phyloP scores from a whole-genome alignment of 2,113 vertebrate species.

The Hipposideros armiger region DNA sequence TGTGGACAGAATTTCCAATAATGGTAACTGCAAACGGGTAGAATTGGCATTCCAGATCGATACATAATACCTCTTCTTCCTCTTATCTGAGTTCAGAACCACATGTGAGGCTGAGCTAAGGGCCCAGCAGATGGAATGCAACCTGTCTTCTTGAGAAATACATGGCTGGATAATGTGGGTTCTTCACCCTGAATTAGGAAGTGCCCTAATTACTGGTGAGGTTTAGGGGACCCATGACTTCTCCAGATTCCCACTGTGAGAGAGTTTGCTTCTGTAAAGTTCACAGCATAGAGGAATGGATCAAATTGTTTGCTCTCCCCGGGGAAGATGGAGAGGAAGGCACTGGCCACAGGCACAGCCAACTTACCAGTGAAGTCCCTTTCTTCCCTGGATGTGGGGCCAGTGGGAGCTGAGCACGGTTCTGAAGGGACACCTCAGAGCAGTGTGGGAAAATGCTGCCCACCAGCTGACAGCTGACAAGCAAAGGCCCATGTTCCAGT shows the following conservation, averaged over 20 bases:
- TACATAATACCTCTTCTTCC: neutral
- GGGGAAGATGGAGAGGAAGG: neutral
- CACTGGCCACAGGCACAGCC: too few species aligned
- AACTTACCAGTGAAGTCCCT: too few species aligned
- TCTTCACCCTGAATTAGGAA: neutral
- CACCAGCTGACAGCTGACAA: too few species aligned
- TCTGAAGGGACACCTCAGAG: too few species aligned
- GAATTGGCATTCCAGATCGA: neutral
- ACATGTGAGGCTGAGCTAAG: neutral
- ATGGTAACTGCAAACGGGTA: neutral
- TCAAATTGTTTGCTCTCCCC: neutral
- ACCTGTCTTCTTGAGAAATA: too few species aligned
- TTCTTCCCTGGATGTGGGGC: rapidly evolving
- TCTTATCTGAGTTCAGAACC: neutral
- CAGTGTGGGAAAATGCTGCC: neutral
- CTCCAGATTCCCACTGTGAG: neutral
- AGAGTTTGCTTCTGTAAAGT: neutral
- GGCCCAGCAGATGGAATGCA: neutral
- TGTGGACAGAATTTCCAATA: neutral
- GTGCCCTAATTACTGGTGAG: neutral
- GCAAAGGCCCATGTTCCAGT: neutral
- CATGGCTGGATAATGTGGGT: neutral
- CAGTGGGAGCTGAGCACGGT: neutral
- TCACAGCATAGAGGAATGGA: too few species aligned
- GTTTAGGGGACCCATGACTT: neutral